These are phyloP conservation scores for Cecropterus lyciades DNA, from an alignment of 1,140 invertebrate species.

Conservation along the genomic window DNA sequence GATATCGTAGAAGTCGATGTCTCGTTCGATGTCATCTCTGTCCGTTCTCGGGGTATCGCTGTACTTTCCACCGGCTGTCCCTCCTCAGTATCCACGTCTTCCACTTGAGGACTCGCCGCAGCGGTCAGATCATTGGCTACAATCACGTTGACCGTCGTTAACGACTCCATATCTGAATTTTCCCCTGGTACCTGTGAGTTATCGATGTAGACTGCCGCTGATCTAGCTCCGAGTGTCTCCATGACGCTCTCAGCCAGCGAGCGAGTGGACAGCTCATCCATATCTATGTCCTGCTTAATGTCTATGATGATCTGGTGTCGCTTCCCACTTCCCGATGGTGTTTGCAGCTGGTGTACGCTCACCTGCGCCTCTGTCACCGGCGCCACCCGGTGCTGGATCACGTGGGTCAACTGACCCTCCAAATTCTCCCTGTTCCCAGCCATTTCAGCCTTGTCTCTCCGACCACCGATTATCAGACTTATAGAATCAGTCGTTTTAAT, in stretches of 20 bases:
- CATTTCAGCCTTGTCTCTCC: constrained; percentile 61
- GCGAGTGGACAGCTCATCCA: constrained; percentile 79
- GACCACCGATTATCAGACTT: constrained; percentile 64
- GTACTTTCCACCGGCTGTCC: constrained; percentile 53
- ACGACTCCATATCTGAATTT: constrained; percentile 71
- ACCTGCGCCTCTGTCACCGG: constrained; percentile 68
- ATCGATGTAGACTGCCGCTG: constrained; percentile 79
- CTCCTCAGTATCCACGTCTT: constrained; percentile 52
- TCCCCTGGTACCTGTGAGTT: constrained; percentile 66
- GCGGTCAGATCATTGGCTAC: constrained; percentile 74
- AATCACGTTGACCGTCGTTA: constrained; percentile 81
- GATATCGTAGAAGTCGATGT: constrained; percentile 55
- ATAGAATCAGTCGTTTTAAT: constrained; percentile 60
- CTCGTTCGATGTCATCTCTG: constrained; percentile 50
- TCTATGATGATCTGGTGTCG: constrained; percentile 83
- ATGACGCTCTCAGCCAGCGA: constrained; percentile 81
- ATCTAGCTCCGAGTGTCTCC: constrained; percentile 80
- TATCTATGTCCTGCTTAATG: constrained; percentile 83
- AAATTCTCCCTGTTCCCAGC: constrained; percentile 62
- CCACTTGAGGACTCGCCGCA: constrained; percentile 52
- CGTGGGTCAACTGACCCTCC: constrained; percentile 72
- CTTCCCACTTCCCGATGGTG: constrained; percentile 71
- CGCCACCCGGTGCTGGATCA: constrained; percentile 77
- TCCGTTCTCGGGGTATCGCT: constrained; percentile 67
- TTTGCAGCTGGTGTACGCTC: constrained; percentile 79